Evolutionary conservation across 2,113 vertebrate species (phyloP).

Genomic region (Crotophaga sulcirostris): DNA sequence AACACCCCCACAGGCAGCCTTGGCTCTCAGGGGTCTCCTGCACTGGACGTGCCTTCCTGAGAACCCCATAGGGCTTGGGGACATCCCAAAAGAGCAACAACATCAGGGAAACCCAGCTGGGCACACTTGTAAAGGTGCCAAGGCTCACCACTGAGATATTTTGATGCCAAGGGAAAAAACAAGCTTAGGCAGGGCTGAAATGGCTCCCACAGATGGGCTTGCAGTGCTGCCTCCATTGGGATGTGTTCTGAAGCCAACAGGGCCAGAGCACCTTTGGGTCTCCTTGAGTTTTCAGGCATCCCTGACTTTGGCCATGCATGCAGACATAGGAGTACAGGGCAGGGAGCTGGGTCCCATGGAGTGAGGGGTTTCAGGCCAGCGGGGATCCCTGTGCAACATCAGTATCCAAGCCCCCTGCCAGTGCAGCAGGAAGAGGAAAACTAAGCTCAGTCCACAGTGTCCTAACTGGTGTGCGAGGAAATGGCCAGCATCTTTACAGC

Average conservation of each 20-base stretch:
- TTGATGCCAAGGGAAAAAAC: background rate
- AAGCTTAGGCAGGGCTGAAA: background rate
- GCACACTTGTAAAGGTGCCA: background rate
- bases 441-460: background rate
- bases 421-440: background rate
- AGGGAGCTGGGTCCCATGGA: background rate
- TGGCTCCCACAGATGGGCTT: background rate
- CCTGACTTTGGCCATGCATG: rapidly evolving
- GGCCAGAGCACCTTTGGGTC: background rate
- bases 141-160: background rate
- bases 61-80: background rate
- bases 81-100: background rate
- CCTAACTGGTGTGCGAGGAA: no score
- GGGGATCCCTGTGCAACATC: no score
- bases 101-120: background rate
- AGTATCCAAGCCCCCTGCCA: background rate
- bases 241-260: background rate
- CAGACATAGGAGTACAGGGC: background rate
- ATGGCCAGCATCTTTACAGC: background rate
- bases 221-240: background rate
- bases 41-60: background rate
- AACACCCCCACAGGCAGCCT: background rate
- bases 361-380: rapidly evolving
- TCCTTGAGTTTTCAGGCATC: background rate
- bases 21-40: background rate